Conservation (phyloP, 1,140 invertebrate species). For the Venturia canescens region DNA sequence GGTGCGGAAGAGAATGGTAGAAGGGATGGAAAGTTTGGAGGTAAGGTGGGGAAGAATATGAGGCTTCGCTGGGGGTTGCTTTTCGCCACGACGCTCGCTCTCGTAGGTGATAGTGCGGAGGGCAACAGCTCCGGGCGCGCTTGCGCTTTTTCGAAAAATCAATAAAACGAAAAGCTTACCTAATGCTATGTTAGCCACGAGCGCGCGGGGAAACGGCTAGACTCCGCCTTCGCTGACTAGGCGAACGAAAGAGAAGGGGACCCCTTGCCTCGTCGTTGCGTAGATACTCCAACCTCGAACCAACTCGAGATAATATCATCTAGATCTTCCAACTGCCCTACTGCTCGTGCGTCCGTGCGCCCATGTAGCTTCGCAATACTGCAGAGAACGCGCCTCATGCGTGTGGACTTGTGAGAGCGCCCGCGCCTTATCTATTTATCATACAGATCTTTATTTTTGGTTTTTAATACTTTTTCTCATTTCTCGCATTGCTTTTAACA, state of each 20-base stretch:
- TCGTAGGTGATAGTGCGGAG: conserved; percentile 67
- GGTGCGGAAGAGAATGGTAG: neutral
- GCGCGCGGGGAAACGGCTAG: conserved; percentile 56
- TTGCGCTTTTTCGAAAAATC: conserved; percentile 78
- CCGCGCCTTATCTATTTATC: neutral
- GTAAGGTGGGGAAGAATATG: conserved; percentile 35
- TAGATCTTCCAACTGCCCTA: conserved; percentile 61
- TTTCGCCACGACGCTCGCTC: conserved; percentile 44
- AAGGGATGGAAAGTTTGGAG: conserved; percentile 20
- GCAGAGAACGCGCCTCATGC: neutral
- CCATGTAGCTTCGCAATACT: neutral
- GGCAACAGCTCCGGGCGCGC: conserved; percentile 70
- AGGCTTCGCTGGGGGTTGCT: conserved; percentile 23
- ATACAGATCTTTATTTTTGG: conserved; percentile 8
- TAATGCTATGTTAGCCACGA: conserved; percentile 72
- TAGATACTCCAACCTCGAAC: conserved; percentile 64
- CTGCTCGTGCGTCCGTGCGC: neutral
- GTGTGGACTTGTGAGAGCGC: neutral
- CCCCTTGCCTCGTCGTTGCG: conserved; percentile 66
- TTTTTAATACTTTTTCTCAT: neutral
- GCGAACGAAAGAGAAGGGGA: conserved; percentile 38
- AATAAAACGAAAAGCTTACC: conserved; percentile 78
- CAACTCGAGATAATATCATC: conserved; percentile 70
- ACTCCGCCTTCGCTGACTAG: conserved; percentile 75
- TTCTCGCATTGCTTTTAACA: neutral